Conservation (phyloP, 2,797 vertebrate genomes). For the Epinephelus malabaricus region DNA sequence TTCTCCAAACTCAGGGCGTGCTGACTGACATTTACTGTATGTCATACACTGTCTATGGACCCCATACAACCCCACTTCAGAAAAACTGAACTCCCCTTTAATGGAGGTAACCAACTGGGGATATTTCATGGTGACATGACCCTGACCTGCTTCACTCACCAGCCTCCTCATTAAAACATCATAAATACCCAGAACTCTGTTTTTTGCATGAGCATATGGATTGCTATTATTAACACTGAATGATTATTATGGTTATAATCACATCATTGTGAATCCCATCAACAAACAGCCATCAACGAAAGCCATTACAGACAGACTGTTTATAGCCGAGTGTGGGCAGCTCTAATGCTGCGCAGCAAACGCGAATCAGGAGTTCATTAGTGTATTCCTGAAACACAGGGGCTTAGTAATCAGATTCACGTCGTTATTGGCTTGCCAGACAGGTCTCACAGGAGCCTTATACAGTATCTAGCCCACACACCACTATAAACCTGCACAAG, state of each 20-base stretch:
- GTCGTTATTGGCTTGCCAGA: constrained; percentile 45
- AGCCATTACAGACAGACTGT: constrained; percentile 29
- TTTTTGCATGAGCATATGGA: neutral
- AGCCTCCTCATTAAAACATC: neutral
- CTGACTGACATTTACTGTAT: too few relatives aligned
- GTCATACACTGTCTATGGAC: too few relatives aligned
- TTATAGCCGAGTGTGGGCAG: constrained; percentile 26
- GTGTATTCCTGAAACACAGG: constrained; percentile 28
- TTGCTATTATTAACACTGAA: constrained; percentile 27
- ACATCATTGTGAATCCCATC: constrained; percentile 34
- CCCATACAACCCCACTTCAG: too few relatives aligned
- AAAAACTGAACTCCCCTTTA: too few relatives aligned
- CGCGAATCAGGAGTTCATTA: constrained; percentile 36
- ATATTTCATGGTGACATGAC: neutral
- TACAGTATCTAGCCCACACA: constrained; percentile 46
- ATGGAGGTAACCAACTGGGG: too few relatives aligned
- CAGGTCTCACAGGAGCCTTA: constrained; percentile 37
- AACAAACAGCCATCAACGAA: constrained; percentile 29
- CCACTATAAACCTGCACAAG: constrained; percentile 15
- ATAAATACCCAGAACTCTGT: constrained; percentile 16
- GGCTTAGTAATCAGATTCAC: constrained; percentile 47
- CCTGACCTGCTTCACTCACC: neutral
- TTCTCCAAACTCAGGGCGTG: too few relatives aligned
- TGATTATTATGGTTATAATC: constrained; percentile 24
- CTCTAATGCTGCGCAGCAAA: constrained; percentile 17